Base-by-base conservation (phyloP, 1,140 invertebrate species). In the Cotesia vestalis region DNA sequence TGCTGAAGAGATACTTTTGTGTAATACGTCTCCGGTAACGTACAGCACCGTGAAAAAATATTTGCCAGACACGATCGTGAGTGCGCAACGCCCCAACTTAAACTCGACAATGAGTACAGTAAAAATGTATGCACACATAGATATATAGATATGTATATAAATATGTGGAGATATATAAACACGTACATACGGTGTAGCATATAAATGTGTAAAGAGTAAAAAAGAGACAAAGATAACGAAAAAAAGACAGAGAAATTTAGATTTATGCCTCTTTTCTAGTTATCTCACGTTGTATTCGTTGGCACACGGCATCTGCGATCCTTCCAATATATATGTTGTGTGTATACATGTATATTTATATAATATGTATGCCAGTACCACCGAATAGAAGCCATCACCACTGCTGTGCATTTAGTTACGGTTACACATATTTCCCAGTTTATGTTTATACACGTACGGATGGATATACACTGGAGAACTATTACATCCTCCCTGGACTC, bases 251-350 rank as follows among this genome's bases (percentile, higher is more conserved):
- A 60, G 35, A 40, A 62, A 52, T 51, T 11, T 40, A 69, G 72
- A 73, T 73, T 73, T 73, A 73, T 73, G 67, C 55, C 68, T 73
- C 68, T 73, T 73, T 71, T 57, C 61, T 68, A 59, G 66, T 73
- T 73, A 73, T 73, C 72, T 46, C 40, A 27, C 57, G 67, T 73
- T 73, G 59, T 66, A 70, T 70, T 66, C 62, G 69, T 38, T 63
- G 59, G 66, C 64, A 38, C 53, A 36, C 60, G 60, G 38, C 63
- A 66, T 69, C 35, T 55, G 20, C 27, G 61, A 38, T 53, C 53
- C 34, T 51, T 36, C 60, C 27, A 36, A 5, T 17, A n/a, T 62
- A 12, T 20, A 27, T 27, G 27, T 27, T 27, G 27, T 27, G 27
- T 27, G 27, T 27, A 27, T 27, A 27, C 3, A 2, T 27, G 27